Percentiles rank a stretch among this genome's conserved stretches.
Conservation (phyloP, 2,888 invertebrate species). For the Thereva unica region DNA sequence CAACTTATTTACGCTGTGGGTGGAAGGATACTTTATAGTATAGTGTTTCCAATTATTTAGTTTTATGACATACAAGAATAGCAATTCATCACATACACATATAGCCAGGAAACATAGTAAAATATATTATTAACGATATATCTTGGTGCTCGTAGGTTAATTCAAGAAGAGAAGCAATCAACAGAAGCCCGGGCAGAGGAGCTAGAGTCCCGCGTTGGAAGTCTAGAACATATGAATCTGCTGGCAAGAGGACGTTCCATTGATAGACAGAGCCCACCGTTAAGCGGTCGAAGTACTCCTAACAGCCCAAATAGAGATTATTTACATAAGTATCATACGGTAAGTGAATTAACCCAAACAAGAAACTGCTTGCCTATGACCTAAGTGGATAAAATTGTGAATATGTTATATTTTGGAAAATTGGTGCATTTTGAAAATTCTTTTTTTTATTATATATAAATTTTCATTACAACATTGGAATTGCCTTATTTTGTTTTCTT, state of each 20-base stretch:
- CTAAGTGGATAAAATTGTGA: constrained; percentile 14
- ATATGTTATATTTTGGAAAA: constrained; percentile 15
- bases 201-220: constrained; percentile 91
- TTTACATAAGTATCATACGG: constrained; percentile 95
- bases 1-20: no score
- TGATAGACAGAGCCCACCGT: constrained; percentile 77
- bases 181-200: constrained; percentile 98
- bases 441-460: constrained; percentile 4
- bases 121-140: not conserved
- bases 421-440: constrained; percentile 33
- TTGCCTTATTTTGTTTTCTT: no score
- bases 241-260: constrained; percentile 73
- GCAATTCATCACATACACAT: no score
- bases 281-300: constrained; percentile 88
- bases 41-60: not conserved
- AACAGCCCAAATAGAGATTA: constrained; percentile 82
- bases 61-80: not conserved
- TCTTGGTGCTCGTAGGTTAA: constrained; percentile 57
- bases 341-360: constrained; percentile 61
- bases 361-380: constrained; percentile 11
- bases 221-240: constrained; percentile 92
- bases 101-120: no score
- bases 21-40: no score
- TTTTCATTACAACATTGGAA: no score
- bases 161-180: constrained; percentile 94